phyloP scores from a whole-genome alignment of 2,888 invertebrate species.

The Chymomyza fuscimana region DNA sequence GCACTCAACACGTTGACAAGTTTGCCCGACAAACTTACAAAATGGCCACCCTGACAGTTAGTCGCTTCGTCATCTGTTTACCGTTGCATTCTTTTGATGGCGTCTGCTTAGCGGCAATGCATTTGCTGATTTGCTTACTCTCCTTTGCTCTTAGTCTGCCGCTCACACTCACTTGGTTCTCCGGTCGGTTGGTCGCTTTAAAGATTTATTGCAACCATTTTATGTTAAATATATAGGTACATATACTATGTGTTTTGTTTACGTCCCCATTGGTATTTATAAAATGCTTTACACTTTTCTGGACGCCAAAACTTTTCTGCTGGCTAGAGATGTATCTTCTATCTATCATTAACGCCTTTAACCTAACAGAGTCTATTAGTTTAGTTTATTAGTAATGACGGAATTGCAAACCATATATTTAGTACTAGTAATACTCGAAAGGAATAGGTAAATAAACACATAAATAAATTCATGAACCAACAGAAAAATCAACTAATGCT shows the following conservation, averaged over 20 bases:
- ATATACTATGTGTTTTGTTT: slow-evolving; percentile 48
- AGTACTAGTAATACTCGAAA: too few species aligned
- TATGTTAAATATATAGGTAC: slow-evolving; percentile 34
- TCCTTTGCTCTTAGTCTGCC: not conserved
- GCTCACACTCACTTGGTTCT: not conserved
- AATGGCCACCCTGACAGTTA: slow-evolving; percentile 46
- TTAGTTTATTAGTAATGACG: too few species aligned
- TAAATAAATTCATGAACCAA: too few species aligned
- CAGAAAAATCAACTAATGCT: too few species aligned
- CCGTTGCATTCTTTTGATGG: slow-evolving; percentile 55
- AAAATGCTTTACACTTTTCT: slow-evolving; percentile 74
- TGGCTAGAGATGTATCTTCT: slow-evolving; percentile 50
- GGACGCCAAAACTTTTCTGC: slow-evolving; percentile 70
- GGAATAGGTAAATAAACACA: too few species aligned
- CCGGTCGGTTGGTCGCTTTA: slow-evolving; percentile 17
- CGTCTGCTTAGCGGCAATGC: slow-evolving; percentile 11
- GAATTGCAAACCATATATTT: too few species aligned
- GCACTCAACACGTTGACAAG: slow-evolving; percentile 67
- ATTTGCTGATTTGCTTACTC: slow-evolving; percentile 23
- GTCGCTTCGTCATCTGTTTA: slow-evolving; percentile 26
- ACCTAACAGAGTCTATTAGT: too few species aligned
- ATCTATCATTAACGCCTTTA: too few species aligned
- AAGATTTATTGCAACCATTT: slow-evolving; percentile 54
- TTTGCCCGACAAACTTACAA: slow-evolving; percentile 54
- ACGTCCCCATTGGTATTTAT: slow-evolving; percentile 34